A percentile compares a stretch with the other conserved stretches of the same genome.
phyloP scores from a whole-genome alignment of 2,888 invertebrate genomes.

The Ischnura elegans region DNA sequence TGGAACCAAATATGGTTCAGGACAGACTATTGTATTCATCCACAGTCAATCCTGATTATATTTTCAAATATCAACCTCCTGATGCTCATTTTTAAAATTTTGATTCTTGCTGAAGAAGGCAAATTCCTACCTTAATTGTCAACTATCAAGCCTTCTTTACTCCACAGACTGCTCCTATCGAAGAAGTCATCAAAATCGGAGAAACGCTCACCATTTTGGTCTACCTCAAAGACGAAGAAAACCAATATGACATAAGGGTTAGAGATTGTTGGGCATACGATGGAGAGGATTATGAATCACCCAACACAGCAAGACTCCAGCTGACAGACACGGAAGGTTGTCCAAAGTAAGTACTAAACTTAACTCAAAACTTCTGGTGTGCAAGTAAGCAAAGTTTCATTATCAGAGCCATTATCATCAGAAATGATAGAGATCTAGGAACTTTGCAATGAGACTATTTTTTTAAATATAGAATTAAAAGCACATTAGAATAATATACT shows the following conservation, averaged over 20 bases:
- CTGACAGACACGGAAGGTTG: constrained; percentile 85
- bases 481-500: no score
- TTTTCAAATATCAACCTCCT: no score
- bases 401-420: no score
- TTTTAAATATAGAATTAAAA: no score
- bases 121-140: constrained; percentile 23
- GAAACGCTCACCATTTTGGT: constrained; percentile 85
- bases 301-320: constrained; percentile 82
- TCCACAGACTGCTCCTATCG: constrained; percentile 81
- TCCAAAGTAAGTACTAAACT: constrained; percentile 80
- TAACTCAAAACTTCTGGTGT: no score
- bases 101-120: background rate
- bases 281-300: constrained; percentile 81
- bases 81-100: background rate
- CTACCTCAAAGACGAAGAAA: constrained; percentile 83
- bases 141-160: constrained; percentile 70
- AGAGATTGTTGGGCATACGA: constrained; percentile 88
- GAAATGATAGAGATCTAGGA: no score
- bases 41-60: no score
- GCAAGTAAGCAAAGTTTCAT: no score
- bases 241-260: constrained; percentile 84
- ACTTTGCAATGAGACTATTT: no score
- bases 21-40: no score
- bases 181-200: constrained; percentile 84
- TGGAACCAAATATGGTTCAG: no score